These are phyloP conservation scores for Paracyclopina nana DNA, from an alignment of 1,140 invertebrate species.

Conservation along the genomic window DNA sequence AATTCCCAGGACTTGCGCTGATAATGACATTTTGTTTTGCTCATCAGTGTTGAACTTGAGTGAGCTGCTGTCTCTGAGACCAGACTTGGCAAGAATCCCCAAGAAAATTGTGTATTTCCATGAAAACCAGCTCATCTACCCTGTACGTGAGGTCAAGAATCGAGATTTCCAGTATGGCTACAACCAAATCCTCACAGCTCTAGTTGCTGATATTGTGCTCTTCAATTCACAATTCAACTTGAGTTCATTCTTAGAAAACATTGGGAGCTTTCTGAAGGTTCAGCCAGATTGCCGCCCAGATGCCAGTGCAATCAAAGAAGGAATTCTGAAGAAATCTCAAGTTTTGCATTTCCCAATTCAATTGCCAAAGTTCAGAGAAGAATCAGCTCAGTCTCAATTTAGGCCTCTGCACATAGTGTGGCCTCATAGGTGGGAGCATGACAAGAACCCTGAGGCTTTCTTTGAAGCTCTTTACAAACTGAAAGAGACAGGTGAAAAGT, in stretches of 20 bases:
- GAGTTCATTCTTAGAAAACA: conserved; percentile 40
- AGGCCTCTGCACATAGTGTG: conserved; percentile 41
- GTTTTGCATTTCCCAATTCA: conserved; percentile 42
- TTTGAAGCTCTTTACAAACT: conserved; percentile 36
- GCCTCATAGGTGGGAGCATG: conserved; percentile 61
- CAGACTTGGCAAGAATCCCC: conserved; percentile 33
- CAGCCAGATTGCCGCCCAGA: conserved; percentile 39
- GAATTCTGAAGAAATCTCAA: conserved; percentile 37
- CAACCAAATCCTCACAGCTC: conserved; percentile 43
- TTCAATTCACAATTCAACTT: conserved; percentile 37
- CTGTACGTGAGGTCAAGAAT: conserved; percentile 40
- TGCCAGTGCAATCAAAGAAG: conserved; percentile 9
- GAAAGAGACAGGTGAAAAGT: conserved; percentile 33
- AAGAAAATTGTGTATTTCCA: conserved; percentile 55
- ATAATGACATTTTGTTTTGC: conserved; percentile 36
- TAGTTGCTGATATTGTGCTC: not conserved
- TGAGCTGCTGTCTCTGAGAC: conserved; percentile 43
- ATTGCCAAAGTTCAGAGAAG: not conserved
- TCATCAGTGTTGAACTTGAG: conserved; percentile 50
- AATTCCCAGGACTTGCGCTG: conserved; percentile 32
- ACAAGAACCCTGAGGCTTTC: conserved; percentile 47
- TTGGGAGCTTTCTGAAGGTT: conserved; percentile 40
- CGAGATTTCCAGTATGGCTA: conserved; percentile 56
- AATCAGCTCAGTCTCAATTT: not conserved
- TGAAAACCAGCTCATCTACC: conserved; percentile 56